phyloP scores from a whole-genome alignment of 2,797 vertebrate species.

The Perodicticus potto region DNA sequence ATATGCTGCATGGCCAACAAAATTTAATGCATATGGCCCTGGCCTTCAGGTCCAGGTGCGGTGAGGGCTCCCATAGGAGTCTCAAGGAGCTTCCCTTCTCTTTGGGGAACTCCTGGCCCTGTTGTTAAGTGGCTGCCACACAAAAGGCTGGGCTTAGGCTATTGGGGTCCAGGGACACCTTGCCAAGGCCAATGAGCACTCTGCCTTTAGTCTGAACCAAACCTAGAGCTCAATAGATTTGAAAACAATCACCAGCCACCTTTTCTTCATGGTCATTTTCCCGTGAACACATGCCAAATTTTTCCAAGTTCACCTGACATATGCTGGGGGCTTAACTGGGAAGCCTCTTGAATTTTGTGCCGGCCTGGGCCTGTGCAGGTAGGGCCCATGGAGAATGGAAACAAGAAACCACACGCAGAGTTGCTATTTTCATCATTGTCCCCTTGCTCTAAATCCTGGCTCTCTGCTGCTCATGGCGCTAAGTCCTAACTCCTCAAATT shows the following conservation, averaged over 20 bases:
- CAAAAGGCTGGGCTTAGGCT: neutral
- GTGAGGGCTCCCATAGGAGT: neutral
- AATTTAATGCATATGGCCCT: neutral
- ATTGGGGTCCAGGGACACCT: neutral
- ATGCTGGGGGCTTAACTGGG: neutral
- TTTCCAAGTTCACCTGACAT: slow-evolving; percentile 65
- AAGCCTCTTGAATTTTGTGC: slow-evolving; percentile 24
- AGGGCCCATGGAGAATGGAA: neutral
- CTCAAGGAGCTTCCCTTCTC: neutral
- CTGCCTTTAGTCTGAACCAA: slow-evolving; percentile 49
- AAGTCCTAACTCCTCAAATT: neutral
- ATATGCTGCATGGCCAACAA: neutral
- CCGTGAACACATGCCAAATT: slow-evolving; percentile 63
- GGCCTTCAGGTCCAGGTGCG: neutral
- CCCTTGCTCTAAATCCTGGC: neutral
- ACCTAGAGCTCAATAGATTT: slow-evolving; percentile 8
- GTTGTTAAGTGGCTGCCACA: neutral
- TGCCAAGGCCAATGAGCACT: neutral
- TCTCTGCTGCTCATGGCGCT: neutral
- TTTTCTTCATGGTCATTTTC: slow-evolving; percentile 25
- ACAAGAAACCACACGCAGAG: neutral
- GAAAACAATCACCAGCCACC: slow-evolving; percentile 36
- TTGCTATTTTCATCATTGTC: neutral
- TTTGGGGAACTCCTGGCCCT: neutral
- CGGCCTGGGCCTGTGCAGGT: neutral